Base-by-base conservation (phyloP, 1,140 invertebrate genomes). In the Bicyclus anynana region DNA sequence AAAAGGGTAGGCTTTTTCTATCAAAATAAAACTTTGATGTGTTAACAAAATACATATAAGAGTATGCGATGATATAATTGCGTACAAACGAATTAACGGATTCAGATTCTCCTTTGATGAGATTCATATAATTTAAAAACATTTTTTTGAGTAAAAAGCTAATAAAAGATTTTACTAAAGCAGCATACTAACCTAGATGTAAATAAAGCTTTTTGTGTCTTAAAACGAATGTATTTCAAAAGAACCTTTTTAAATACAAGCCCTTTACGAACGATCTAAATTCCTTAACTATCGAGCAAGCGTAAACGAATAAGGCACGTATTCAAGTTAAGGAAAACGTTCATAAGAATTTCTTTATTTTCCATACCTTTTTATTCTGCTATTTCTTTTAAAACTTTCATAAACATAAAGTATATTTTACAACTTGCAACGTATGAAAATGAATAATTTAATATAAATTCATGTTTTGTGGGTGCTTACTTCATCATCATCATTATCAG, bases 171-270 rank as follows among this genome's bases (percentile, higher is more conserved):
- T 29, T 29, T 29, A 29, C 10, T 9, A 29, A 29, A 29, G 27
- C 2, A 7, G 27, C 10, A 10, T 29, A 7, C 10, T 29, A 5
- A 6, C 2, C 10, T 7, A 29, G 27, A 29, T 2, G 4, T 9
- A 10, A 29, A 29, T 29, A 29, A 29, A 10, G 27, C 27, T 29
- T 29, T 29, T 29, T 29, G 10, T 9, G 10, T 7, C 27, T 2
- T 29, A 29, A 7, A 29, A 29, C 27, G 27, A 10, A 29, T 29
- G 5, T 29, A 29, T 29, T 29, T 29, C 27, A 29, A 29, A 10
- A 46, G 40, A 17, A 13, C 27, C 18, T 46, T 53, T 53, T 5
- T 12, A 33, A 53, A 6, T n/a, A n/a, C n/a, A n/a, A n/a, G n/a
- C n/a, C n/a, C n/a, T n/a, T n/a, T 44, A 26, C 23, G 46, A 33